phyloP scores from a whole-genome alignment of 2,797 vertebrate species.

The Sarcoramphus papa region DNA sequence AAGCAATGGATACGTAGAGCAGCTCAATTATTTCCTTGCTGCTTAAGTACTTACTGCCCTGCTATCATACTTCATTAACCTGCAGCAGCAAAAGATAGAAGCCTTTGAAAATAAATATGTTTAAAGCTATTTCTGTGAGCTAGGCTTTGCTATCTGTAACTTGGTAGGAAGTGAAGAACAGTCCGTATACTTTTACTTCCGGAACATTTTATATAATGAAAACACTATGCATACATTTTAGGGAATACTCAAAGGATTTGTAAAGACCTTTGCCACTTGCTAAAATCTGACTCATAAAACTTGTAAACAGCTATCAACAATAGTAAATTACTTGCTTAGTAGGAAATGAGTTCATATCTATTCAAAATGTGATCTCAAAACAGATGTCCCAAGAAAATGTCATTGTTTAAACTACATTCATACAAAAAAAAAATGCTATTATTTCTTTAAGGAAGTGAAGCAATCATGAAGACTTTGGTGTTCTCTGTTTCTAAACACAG shows the following conservation, averaged over 20 bases:
- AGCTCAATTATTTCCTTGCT: conserved; percentile 51
- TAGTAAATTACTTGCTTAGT: conserved; percentile 79
- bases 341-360: conserved; percentile 88
- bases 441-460: conserved; percentile 96
- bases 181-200: conserved; percentile 60
- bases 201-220: conserved; percentile 68
- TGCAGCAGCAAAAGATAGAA: conserved; percentile 49
- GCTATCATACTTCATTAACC: conserved; percentile 49
- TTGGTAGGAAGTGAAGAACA: conserved; percentile 63
- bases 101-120: conserved; percentile 54
- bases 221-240: conserved; percentile 60
- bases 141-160: conserved; percentile 26
- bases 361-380: conserved; percentile 83
- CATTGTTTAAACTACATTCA: conserved; percentile 82
- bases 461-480: conserved; percentile 80
- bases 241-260: conserved; percentile 71
- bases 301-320: conserved; percentile 85
- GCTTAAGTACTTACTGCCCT: conserved; percentile 55
- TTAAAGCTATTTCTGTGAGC: conserved; percentile 49
- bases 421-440: conserved; percentile 83
- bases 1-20: conserved; percentile 36
- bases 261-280: conserved; percentile 78
- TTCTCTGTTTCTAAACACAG: conserved; percentile 67
- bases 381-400: conserved; percentile 87
- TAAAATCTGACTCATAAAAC: conserved; percentile 78